Percentiles rank a stretch among this genome's conserved stretches.
phyloP scores from a whole-genome alignment of 2,113 vertebrate genomes.

The Physeter macrocephalus region DNA sequence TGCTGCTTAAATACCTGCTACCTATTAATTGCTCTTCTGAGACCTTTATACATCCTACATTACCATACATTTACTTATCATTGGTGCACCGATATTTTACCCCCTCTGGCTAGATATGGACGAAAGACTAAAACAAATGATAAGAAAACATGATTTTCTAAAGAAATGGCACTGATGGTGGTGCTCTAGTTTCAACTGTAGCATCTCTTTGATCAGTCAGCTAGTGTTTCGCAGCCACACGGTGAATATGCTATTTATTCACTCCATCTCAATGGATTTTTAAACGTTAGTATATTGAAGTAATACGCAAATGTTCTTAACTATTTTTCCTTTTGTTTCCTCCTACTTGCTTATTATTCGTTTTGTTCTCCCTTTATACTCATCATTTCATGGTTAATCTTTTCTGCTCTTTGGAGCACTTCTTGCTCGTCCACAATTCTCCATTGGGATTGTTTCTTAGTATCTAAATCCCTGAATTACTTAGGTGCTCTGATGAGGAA shows the following conservation, averaged over 20 bases:
- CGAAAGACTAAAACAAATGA: background rate
- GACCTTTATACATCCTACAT: slow-evolving; percentile 3
- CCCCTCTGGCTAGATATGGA: background rate
- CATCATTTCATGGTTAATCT: background rate
- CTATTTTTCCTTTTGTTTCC: background rate
- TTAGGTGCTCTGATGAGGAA: background rate
- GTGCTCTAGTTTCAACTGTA: background rate
- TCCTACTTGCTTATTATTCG: background rate
- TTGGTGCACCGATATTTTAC: background rate
- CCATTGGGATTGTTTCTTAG: background rate
- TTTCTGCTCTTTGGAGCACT: background rate
- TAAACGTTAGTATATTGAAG: background rate
- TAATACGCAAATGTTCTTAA: background rate
- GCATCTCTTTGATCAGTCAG: background rate
- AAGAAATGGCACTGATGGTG: background rate
- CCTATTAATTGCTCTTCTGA: slow-evolving; percentile 57
- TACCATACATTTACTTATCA: slow-evolving; percentile 42
- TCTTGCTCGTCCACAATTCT: background rate
- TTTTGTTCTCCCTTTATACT: background rate
- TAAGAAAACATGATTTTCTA: slow-evolving; percentile 16
- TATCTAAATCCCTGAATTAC: background rate
- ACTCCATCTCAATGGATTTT: background rate
- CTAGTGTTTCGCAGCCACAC: too few relatives aligned
- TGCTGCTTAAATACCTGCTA: slow-evolving; percentile 53
- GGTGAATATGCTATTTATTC: fast-evolving